These are phyloP conservation scores for Zootermopsis nevadensis DNA, from an alignment of 2,888 invertebrate species.

Conservation along the genomic window DNA sequence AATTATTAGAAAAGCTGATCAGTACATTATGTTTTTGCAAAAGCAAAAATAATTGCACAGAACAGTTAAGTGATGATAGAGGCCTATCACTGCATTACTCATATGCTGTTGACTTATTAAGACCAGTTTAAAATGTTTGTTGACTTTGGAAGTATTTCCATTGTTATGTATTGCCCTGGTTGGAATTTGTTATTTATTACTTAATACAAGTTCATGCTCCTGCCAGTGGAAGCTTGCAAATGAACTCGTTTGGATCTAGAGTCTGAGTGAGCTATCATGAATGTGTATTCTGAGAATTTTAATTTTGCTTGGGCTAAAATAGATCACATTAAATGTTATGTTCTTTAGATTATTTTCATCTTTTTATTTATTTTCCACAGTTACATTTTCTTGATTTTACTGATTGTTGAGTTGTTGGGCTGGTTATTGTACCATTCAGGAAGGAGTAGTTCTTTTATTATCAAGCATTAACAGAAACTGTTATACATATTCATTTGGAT, in stretches of 20 bases:
- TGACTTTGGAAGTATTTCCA: background rate
- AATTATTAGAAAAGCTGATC: background rate
- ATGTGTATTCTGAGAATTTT: background rate
- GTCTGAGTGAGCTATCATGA: slow-evolving; percentile 6
- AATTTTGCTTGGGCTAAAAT: slow-evolving; percentile 2
- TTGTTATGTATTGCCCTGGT: background rate
- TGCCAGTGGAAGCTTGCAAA: background rate
- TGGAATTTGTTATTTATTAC: background rate
- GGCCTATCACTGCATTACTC: background rate
- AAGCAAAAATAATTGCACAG: background rate
- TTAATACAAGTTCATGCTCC: background rate
- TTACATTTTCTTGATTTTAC: too few relatives aligned
- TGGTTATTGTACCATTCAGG: too few relatives aligned
- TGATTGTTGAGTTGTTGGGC: too few relatives aligned
- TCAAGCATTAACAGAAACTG: too few relatives aligned
- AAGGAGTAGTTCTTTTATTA: too few relatives aligned
- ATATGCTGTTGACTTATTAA: background rate
- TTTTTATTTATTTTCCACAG: too few relatives aligned
- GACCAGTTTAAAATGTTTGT: background rate
- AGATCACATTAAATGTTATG: background rate
- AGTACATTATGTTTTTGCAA: background rate
- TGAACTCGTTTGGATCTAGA: background rate
- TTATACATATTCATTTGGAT: too few relatives aligned
- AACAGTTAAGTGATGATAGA: background rate
- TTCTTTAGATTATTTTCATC: too few relatives aligned